Evolutionary conservation across 2,113 vertebrate genomes (phyloP), one percentile per base, ranked within the genome.

Genomic region (Crotalus viridis): DNA sequence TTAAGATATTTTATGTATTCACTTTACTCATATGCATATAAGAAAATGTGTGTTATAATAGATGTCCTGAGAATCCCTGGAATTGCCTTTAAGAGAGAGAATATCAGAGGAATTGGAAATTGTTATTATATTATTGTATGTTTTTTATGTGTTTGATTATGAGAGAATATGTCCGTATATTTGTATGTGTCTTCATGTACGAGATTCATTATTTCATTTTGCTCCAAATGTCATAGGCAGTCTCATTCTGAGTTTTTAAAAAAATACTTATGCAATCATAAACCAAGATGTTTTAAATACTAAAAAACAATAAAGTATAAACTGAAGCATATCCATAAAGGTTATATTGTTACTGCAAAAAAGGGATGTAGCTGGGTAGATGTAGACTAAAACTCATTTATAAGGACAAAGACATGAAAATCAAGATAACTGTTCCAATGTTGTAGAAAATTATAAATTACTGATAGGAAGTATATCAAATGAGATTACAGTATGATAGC

Each of bases 1-100:
- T 48, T 85, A 96, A 89, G 54, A 52, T 93, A 92, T 52, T 95
- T 94, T 94, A 95, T 93, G 87, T 86, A 0, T 15, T 94, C 56
- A 15, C 74, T 48, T 56, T 91, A 88, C 21, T 26, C 52, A 52
- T 91, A 89, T 87, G 91, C 22, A 74, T 89, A 64, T 3, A 85
- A 46, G 19, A 46, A 89, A 94, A 89, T 92, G 17, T 43, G 92
- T 12, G 87, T 69, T 64, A 81, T 46, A 90, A 87, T 52, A 87
- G 91, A 93, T 3, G 19, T 39, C 90, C 15, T 17, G 46, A 22
- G 93, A 89, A 9, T 89, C 57, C 69, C 39, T 43, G 3, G 28
- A 5, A 24, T 0, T 3, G 39, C 21, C 33, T 89, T 91, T 0
- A 89, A 87, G 87, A 94, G 56, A 39, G 9, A 94, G 86, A 54